Evolutionary conservation across 2,113 vertebrate genomes (phyloP), one percentile per base, ranked within the genome.

Genomic region (Engraulis encrasicolus): DNA sequence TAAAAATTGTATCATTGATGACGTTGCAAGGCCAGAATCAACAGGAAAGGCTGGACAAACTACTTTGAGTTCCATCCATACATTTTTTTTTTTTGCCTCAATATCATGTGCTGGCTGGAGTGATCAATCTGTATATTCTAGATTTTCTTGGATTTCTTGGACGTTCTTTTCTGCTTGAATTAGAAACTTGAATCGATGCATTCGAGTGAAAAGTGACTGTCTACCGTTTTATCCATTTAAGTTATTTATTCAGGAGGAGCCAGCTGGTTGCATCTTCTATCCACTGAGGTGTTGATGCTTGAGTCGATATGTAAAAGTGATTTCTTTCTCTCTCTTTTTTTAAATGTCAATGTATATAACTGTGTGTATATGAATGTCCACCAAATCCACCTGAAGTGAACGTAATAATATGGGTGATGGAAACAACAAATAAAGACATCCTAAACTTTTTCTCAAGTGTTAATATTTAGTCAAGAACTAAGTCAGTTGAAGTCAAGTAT

Each of bases 201-300:
- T 74, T 74, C 66, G 34, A 74, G 14, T 34, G 34, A 15, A 74
- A n/a, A 31, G 34, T 34, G 66, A 74, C 66, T 74, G 66, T 74
- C n/a, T 31, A 71, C 27, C 9, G 34, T 74, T 74, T 34, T 74
- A 74, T 74, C 66, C 27, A 74, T 74, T 74, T 74, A 74, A 74
- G 66, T 74, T 74, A 74, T 71, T 71, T 71, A 71, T 74, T 74
- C 12, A 74, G 66, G 31, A 34, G 66, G 12, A 74, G 66, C 66
- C 12, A 74, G 27, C 31, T 34, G 31, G 66, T 27, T 74, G 23
- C 31, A 74, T 74, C 66, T 74, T 74, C 66, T 74, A 14, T 74
- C 66, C 66, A 74, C 31, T 45, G 40, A 45, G 40, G 9, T 45
- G n/a, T n/a, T n/a, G 40, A 74, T 74, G 27, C 66, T 74, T 74